phyloP scores from a whole-genome alignment of 1,140 invertebrate species.

The Hyposmocoma kahamanoa region DNA sequence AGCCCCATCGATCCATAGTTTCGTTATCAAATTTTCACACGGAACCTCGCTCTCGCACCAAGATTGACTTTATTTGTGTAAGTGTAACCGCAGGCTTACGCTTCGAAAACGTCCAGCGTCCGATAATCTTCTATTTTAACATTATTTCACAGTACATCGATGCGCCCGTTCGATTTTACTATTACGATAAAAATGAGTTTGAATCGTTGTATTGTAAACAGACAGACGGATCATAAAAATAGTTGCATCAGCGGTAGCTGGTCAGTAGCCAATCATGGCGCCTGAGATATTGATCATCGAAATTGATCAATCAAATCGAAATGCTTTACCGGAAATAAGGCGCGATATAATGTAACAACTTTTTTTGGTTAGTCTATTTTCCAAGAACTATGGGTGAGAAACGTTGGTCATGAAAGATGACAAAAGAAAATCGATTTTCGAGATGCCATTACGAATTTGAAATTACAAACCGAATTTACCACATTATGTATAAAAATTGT shows the following conservation, averaged over 20 bases:
- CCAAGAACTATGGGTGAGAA: too few species aligned
- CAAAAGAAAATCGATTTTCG: too few species aligned
- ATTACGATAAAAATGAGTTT: slow-evolving; percentile 14
- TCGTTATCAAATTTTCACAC: slow-evolving; percentile 73
- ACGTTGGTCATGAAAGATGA: too few species aligned
- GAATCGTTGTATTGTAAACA: slow-evolving; percentile 41
- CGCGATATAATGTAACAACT: slow-evolving; percentile 55
- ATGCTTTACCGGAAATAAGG: slow-evolving; percentile 66
- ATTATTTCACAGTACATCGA: slow-evolving; percentile 37
- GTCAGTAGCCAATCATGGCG: slow-evolving; percentile 61
- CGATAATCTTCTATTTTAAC: slow-evolving; percentile 25
- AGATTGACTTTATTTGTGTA: slow-evolving; percentile 72
- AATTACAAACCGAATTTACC: too few species aligned
- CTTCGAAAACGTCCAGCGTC: slow-evolving; percentile 24
- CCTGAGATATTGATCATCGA: slow-evolving; percentile 64
- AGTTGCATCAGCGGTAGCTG: slow-evolving; percentile 26
- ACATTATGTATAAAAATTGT: too few species aligned
- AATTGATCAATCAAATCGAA: slow-evolving; percentile 71
- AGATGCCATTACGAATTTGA: too few species aligned
- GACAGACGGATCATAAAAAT: slow-evolving; percentile 19
- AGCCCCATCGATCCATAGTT: slow-evolving; percentile 67
- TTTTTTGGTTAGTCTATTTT: slow-evolving; percentile 45
- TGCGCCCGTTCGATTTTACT: slow-evolving; percentile 24
- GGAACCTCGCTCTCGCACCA: slow-evolving; percentile 47
- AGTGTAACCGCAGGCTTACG: slow-evolving; percentile 62